These are phyloP conservation scores for Lindbergichthys nudifrons DNA, from an alignment of 2,797 vertebrate genomes.

Conservation along the genomic window DNA sequence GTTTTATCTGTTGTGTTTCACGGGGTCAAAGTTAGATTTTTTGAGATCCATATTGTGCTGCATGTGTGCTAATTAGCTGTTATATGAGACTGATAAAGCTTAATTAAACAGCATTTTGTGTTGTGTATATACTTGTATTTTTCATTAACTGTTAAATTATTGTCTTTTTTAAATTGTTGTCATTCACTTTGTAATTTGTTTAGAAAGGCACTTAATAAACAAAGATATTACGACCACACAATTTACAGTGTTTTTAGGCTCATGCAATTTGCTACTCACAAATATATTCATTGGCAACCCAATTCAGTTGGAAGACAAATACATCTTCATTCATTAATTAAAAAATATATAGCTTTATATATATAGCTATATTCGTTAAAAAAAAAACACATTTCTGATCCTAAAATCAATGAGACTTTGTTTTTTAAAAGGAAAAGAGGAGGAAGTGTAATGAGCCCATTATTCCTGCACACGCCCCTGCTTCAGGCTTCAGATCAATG, in stretches of 20 bases:
- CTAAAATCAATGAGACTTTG: neutral
- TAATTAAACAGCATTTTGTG: neutral
- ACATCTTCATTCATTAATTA: too few relatives aligned
- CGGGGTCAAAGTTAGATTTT: constrained; percentile 30
- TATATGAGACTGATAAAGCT: neutral
- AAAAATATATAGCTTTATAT: too few relatives aligned
- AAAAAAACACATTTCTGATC: too few relatives aligned
- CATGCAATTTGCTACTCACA: neutral
- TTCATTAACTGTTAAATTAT: too few relatives aligned
- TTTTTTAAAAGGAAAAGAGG: neutral
- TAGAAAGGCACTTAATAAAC: too few relatives aligned
- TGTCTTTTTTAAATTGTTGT: too few relatives aligned
- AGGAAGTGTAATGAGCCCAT: neutral
- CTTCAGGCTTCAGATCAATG: neutral
- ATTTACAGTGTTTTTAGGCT: too few relatives aligned
- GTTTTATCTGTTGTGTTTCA: neutral
- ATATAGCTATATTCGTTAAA: too few relatives aligned
- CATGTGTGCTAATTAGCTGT: too few relatives aligned
- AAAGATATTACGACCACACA: too few relatives aligned
- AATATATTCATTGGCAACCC: neutral
- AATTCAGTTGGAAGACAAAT: too few relatives aligned
- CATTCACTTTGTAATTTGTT: too few relatives aligned
- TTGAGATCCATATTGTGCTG: neutral
- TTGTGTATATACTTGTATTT: neutral
- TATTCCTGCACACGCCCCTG: neutral